Percentiles rank a stretch among this genome's conserved stretches.
These are phyloP conservation scores for Zoanthus sansibaricus DNA, from an alignment of 92 coral and sea anemone genomes.

Conservation along the genomic window DNA sequence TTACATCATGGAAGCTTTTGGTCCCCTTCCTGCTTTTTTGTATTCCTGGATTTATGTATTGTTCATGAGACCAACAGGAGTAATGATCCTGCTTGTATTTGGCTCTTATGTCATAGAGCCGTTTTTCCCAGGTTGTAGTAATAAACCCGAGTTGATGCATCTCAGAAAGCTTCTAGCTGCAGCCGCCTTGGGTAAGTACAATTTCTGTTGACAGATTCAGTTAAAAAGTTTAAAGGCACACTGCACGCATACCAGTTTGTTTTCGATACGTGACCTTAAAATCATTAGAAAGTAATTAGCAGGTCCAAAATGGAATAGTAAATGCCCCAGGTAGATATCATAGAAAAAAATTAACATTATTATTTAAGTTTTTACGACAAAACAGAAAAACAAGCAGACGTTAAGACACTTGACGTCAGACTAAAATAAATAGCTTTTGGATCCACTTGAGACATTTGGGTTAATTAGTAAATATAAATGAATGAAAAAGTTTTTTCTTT, in stretches of 20 bases:
- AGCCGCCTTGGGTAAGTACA: constrained; percentile 10
- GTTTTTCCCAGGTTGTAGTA: constrained; percentile 27
- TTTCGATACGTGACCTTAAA: background rate
- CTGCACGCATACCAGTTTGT: background rate
- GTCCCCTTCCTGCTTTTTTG: constrained; percentile 36
- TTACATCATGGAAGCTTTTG: constrained; percentile 37
- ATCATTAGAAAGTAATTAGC: no score
- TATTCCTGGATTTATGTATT: constrained; percentile 35
- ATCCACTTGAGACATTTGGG: no score
- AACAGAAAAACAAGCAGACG: no score
- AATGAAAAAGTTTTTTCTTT: no score
- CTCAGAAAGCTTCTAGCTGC: constrained; percentile 27
- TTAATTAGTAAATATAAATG: no score
- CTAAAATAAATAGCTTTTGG: no score
- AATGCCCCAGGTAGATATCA: no score
- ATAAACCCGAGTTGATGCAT: constrained; percentile 14
- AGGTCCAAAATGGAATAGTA: no score
- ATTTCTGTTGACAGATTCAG: background rate
- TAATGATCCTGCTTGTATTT: constrained; percentile 36
- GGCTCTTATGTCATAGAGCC: constrained; percentile 37
- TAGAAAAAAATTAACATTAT: no score
- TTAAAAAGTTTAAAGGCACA: background rate
- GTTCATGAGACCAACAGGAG: constrained; percentile 23
- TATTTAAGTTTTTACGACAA: no score
- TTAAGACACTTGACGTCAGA: no score